A percentile compares a stretch with the other conserved stretches of the same genome.
These are phyloP conservation scores for Dipodomys merriami DNA, from an alignment of 2,113 vertebrate genomes.

Conservation along the genomic window DNA sequence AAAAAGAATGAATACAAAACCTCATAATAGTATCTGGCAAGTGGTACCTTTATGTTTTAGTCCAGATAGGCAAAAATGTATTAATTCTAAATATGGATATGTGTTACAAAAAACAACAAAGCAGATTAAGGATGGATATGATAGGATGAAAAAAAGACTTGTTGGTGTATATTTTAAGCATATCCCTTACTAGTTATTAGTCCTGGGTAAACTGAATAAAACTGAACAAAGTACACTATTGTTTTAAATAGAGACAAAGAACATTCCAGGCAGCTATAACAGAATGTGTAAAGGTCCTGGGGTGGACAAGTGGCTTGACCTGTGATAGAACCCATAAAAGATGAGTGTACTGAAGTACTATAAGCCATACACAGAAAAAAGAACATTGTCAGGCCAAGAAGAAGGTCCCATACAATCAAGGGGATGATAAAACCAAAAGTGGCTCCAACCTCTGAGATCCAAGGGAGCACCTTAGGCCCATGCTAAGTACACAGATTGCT, in stretches of 20 bases:
- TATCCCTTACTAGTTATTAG: neutral
- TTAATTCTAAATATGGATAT: neutral
- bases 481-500: neutral
- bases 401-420: neutral
- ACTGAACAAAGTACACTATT: neutral
- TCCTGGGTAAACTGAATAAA: neutral
- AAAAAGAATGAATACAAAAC: neutral
- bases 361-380: neutral
- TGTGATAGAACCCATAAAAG: neutral
- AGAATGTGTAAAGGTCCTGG: neutral
- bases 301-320: neutral
- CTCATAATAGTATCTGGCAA: neutral
- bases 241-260: constrained; percentile 24
- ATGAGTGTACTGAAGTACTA: neutral
- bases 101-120: neutral
- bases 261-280: neutral
- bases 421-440: neutral
- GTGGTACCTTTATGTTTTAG: neutral
- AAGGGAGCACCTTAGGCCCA: neutral
- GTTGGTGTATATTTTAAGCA: neutral
- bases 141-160: neutral
- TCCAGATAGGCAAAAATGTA: neutral
- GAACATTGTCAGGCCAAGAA: neutral
- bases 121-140: neutral
- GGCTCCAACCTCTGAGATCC: neutral